A percentile compares a stretch with the other conserved stretches of the same genome.
phyloP scores from a whole-genome alignment of 2,113 vertebrate species.

The Dolichallabes microphthalmus region DNA sequence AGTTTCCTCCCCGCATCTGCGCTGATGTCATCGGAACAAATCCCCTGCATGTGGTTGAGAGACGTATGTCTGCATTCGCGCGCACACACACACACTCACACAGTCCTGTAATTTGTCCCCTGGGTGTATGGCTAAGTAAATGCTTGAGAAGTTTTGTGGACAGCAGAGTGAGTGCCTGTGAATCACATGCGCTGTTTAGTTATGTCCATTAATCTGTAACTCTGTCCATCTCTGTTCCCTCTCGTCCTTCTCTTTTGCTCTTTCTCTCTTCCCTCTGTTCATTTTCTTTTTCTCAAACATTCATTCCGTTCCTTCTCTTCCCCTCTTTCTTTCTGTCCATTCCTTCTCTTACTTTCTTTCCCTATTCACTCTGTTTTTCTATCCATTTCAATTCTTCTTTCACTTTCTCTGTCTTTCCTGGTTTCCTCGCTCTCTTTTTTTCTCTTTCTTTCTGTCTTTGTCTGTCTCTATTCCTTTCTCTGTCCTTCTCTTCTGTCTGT shows the following conservation, averaged over 20 bases:
- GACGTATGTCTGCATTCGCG: conserved; percentile 46
- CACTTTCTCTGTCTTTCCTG: neutral
- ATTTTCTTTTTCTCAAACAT: no score
- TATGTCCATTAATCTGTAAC: conserved; percentile 19
- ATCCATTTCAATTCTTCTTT: neutral
- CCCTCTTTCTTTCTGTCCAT: neutral
- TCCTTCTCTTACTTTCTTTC: neutral
- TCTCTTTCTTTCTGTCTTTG: neutral
- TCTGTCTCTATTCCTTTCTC: neutral
- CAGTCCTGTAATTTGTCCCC: conserved; percentile 26
- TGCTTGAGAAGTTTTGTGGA: conserved; percentile 37
- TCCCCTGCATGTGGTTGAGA: conserved; percentile 61
- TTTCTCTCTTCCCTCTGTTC: neutral
- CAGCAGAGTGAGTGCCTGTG: conserved; percentile 24
- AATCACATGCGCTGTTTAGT: conserved; percentile 18
- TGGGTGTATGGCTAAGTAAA: conserved; percentile 28
- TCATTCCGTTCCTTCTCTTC: neutral
- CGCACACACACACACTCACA: conserved; percentile 25
- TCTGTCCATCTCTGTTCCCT: neutral
- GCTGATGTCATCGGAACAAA: conserved; percentile 64
- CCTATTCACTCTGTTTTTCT: neutral
- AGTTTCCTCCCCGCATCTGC: conserved; percentile 56
- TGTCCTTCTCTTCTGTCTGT: neutral
- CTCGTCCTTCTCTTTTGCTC: neutral
- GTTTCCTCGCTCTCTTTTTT: neutral